phyloP scores from a whole-genome alignment of 2,113 vertebrate genomes.

The Phrynosoma blainvillii region DNA sequence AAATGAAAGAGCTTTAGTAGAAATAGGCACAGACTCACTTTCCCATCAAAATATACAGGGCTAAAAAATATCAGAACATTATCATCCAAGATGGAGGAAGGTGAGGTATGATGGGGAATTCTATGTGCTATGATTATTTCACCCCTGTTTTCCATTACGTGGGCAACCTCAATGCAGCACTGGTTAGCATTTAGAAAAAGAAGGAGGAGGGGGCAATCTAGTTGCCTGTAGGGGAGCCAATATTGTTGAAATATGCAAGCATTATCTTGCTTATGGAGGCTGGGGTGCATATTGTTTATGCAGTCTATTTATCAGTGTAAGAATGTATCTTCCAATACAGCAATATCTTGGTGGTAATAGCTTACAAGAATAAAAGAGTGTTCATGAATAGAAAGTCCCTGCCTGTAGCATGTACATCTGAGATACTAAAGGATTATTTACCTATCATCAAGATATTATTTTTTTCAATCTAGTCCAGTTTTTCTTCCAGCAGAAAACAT shows the following conservation, averaged over 20 bases:
- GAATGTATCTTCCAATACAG: slow-evolving; percentile 64
- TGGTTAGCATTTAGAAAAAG: slow-evolving; percentile 70
- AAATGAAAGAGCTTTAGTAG: slow-evolving; percentile 45
- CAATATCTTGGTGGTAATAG: slow-evolving; percentile 67
- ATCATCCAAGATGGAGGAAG: slow-evolving; percentile 52
- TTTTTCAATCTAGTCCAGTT: slow-evolving; percentile 61
- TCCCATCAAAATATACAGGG: slow-evolving; percentile 32
- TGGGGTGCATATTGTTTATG: slow-evolving; percentile 69
- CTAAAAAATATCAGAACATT: slow-evolving; percentile 52
- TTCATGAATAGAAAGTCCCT: slow-evolving; percentile 69
- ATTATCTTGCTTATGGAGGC: slow-evolving; percentile 71
- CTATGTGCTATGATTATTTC: slow-evolving; percentile 56
- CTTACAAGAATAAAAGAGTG: slow-evolving; percentile 68
- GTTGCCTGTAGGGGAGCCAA: slow-evolving; percentile 62
- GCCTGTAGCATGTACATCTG: slow-evolving; percentile 63
- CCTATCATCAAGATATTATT: slow-evolving; percentile 71
- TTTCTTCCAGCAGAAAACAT: slow-evolving; percentile 71
- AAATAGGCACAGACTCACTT: not conserved
- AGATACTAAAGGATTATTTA: slow-evolving; percentile 75
- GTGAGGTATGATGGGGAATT: slow-evolving; percentile 43
- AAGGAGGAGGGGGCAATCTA: slow-evolving; percentile 57
- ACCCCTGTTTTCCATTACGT: slow-evolving; percentile 60
- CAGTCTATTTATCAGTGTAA: slow-evolving; percentile 70
- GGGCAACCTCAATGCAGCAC: slow-evolving; percentile 70
- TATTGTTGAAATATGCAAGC: slow-evolving; percentile 56